Conservation (phyloP, 1,140 invertebrate species). For the Streblospio benedicti region DNA sequence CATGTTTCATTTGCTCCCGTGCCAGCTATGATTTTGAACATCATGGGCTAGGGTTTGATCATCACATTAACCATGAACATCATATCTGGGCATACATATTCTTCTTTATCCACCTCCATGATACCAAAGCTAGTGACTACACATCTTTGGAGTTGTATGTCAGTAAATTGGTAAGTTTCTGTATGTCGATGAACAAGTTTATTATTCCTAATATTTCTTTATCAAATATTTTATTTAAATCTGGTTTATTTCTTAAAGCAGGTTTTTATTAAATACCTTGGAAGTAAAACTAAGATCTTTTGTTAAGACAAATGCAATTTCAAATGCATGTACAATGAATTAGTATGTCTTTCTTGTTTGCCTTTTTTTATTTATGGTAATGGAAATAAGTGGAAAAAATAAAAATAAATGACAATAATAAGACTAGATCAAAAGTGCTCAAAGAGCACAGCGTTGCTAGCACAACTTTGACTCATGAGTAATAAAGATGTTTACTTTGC, state of each 20-base stretch:
- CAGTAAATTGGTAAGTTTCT: constrained; percentile 30
- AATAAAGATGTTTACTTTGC: no score
- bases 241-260: neutral
- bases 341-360: no score
- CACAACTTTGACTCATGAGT: no score
- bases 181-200: neutral
- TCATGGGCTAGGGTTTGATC: constrained; percentile 43
- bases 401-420: no score
- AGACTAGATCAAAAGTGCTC: no score
- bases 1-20: constrained; percentile 43
- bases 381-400: no score
- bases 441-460: no score
- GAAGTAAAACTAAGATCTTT: neutral
- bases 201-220: neutral
- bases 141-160: constrained; percentile 43
- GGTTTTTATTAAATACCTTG: neutral
- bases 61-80: constrained; percentile 43
- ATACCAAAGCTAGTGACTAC: constrained; percentile 44
- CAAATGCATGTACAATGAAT: no score
- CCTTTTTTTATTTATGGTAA: no score
- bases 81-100: constrained; percentile 47
- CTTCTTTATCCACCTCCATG: constrained; percentile 45
- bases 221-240: neutral
- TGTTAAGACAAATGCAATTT: no score
- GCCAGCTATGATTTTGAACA: constrained; percentile 44